A percentile compares a stretch with the other conserved stretches of the same genome.
Evolutionary conservation across 2,797 vertebrate species (phyloP).

Genomic region (Picus viridis): DNA sequence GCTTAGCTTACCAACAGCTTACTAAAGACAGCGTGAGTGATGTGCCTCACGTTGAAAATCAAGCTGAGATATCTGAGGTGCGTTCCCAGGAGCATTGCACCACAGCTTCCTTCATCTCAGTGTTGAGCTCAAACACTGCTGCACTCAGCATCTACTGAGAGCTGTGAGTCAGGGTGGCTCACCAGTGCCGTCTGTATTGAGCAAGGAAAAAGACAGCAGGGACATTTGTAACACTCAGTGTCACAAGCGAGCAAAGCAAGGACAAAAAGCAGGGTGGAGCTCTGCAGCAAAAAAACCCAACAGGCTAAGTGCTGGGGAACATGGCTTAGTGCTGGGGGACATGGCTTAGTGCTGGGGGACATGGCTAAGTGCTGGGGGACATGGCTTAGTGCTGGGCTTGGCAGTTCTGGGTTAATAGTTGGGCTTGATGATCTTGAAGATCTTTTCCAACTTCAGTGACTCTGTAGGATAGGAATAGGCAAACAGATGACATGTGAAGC

Average conservation of each 20-base stretch:
- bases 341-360: background rate
- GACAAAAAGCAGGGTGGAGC: background rate
- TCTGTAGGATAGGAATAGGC: background rate
- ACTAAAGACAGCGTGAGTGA: background rate
- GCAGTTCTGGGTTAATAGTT: background rate
- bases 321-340: too few relatives aligned
- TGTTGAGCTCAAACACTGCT: background rate
- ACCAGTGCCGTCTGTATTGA: background rate
- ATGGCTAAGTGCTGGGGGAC: background rate
- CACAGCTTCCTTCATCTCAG: background rate
- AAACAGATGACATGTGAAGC: fast-evolving
- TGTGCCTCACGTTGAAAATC: background rate
- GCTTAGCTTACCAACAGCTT: background rate
- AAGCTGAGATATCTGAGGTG: background rate
- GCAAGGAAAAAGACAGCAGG: background rate
- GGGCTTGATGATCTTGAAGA: background rate
- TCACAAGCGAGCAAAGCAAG: background rate
- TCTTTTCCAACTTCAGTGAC: background rate
- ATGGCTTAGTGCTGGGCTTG: background rate
- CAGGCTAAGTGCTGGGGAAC: too few relatives aligned
- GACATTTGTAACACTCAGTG: background rate
- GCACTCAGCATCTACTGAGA: fast-evolving
- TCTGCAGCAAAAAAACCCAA: background rate
- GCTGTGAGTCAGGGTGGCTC: background rate
- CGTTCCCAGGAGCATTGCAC: background rate